These are phyloP conservation scores for Frieseomelitta varia DNA, from an alignment of 1,140 invertebrate species.

Conservation along the genomic window DNA sequence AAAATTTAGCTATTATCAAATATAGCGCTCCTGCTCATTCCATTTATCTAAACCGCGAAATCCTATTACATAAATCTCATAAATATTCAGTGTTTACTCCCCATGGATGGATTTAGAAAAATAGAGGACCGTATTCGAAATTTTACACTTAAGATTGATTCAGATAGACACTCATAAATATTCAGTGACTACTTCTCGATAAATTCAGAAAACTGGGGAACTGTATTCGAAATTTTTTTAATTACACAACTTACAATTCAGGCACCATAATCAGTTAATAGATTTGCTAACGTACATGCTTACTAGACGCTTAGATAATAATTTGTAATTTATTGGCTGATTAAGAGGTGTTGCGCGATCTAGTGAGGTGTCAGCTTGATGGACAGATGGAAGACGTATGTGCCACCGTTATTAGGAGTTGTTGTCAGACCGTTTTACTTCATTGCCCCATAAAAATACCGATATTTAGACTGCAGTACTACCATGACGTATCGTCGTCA, in stretches of 20 bases:
- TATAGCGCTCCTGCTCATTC: not conserved
- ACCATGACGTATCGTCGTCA: constrained; percentile 76
- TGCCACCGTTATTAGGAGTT: constrained; percentile 59
- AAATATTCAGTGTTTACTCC: no score
- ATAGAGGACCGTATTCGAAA: no score
- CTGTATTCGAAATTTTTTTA: rapidly evolving
- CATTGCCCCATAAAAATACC: constrained; percentile 81
- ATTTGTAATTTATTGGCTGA: constrained; percentile 15
- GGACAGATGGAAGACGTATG: constrained; percentile 68
- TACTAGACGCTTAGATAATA: not conserved
- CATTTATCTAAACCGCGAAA: not conserved
- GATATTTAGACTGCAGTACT: constrained; percentile 81
- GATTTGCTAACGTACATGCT: not conserved
- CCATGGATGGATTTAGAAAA: no score
- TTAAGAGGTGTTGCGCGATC: constrained; percentile 46
- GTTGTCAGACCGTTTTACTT: constrained; percentile 81
- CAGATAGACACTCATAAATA: no score
- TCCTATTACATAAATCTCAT: no score
- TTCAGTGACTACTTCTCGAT: not conserved
- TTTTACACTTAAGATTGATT: no score
- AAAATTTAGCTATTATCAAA: not conserved
- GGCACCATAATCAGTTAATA: no score
- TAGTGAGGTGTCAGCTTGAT: constrained; percentile 53
- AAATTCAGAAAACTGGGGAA: not conserved
- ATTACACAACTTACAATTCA: not conserved